Conservation (phyloP, 1,140 invertebrate species). For the Ericerus pela region DNA sequence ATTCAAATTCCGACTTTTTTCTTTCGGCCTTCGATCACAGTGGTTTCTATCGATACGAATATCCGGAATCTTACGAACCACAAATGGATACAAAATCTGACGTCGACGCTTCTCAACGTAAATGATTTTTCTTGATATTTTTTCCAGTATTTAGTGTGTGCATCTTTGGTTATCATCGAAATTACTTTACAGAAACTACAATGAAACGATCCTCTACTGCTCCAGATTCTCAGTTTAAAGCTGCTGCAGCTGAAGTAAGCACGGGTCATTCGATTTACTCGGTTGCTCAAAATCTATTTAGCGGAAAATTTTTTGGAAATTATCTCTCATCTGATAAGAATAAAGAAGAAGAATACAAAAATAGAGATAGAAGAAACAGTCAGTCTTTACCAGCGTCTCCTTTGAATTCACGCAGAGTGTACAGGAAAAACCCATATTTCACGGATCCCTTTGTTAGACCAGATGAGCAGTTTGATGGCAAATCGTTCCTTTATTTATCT, state of each 20-base stretch:
- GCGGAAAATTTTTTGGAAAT: constrained; percentile 23
- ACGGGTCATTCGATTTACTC: constrained; percentile 52
- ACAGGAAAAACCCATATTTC: constrained; percentile 31
- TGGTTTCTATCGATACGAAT: constrained; percentile 49
- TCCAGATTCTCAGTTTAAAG: constrained; percentile 30
- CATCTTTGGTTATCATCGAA: background rate
- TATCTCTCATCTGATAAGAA: background rate
- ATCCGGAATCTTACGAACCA: constrained; percentile 28
- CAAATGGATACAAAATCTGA: background rate
- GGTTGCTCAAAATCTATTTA: constrained; percentile 55
- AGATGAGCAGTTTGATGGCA: constrained; percentile 14
- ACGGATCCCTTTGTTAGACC: constrained; percentile 23
- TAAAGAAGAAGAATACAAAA: background rate
- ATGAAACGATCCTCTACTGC: background rate
- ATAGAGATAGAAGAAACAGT: constrained; percentile 39
- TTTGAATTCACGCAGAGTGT: constrained; percentile 40
- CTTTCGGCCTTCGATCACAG: constrained; percentile 54
- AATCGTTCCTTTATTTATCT: constrained; percentile 14
- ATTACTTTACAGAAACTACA: background rate
- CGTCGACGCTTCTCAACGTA: background rate
- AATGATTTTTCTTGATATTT: background rate
- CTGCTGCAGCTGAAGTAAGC: constrained; percentile 46
- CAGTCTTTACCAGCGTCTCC: constrained; percentile 54
- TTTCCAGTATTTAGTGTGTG: background rate
- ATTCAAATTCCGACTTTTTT: constrained; percentile 46